Base-by-base conservation (phyloP, 2,113 vertebrate genomes). In the Petrocephalus microphthalmus region DNA sequence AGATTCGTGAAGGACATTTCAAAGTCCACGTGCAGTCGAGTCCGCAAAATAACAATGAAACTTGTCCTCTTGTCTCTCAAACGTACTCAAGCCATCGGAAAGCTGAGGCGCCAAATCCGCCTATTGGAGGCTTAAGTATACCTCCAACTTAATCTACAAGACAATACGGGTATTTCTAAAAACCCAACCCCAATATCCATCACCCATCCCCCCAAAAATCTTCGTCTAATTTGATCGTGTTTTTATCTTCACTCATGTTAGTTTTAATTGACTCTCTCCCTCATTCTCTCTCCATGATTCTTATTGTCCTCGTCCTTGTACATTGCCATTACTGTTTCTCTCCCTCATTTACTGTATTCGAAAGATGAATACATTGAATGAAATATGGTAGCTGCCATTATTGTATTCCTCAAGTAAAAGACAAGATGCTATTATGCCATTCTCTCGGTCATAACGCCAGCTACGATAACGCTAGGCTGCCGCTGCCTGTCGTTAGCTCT, bases 1-100 rank as follows among this genome's bases (percentile, higher is more conserved):
- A 99, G 98, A 98, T 97, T 98, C 96, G 96, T 96, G 96, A 97
- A 95, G 96, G 97, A 96, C 97, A 97, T 90, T 90, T 89, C 92
- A 92, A 94, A 95, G 95, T 94, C 94, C 94, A 92, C 91, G 91
- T 92, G 94, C 91, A 92, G 94, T 71, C 54, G 90, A 89, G 89
- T 92, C 91, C 90, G 89, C 89, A 81, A 90, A 88, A 91, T 91
- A 90, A 71, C 86, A 89, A 88, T 90, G 91, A 88, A 90, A 89
- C 89, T 90, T 90, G 89, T 92, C 90, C 87, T 90, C 91, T 91
- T 90, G 91, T 91, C 91, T 93, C 91, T 90, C 91, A 93, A 91
- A 93, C 90, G 91, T 88, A 91, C 88, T 89, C 90, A 91, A 91
- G 88, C 89, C 81, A 91, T 88, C 90, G 89, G 88, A 85, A 91